Evolutionary conservation across 2,888 invertebrate genomes (phyloP), one percentile per base, ranked within the genome.

Genomic region (Galerucella pusilla): DNA sequence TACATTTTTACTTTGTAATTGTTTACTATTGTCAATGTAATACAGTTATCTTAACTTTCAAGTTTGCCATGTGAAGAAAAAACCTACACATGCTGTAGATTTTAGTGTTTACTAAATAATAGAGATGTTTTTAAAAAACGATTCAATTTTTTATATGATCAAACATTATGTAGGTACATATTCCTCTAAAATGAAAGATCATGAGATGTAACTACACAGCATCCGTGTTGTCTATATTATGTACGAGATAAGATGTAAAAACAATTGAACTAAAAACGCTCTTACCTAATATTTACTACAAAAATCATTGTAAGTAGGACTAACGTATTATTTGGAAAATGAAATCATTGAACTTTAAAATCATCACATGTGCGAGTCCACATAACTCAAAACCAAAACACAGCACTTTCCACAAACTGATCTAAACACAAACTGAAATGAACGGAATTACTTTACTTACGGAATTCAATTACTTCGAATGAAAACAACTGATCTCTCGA

Each of bases 331-430:
- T 80, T 80, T 68, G 66, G 70, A 78, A 81, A 80, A 75, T 77
- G 67, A 76, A 80, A 78, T 78, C 77, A 78, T 74, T 78, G 78
- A 80, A 80, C 78, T 79, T 81, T 77, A 75, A 80, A 77, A 79
- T 81, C 79, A 83, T 83, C 83, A 84, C 84, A 84, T 82, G 84
- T 83, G 83, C 82, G 82, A 82, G 80, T 80, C 79, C 80, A 78
- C 79, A 78, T 81, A 76, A 77, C 76, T 75, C 76, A 75, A 69
- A 77, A 78, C 72, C 69, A 77, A 76, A 79, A 80, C 81, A 76
- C 79, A 71, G 73, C 75, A 80, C 78, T 68, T 65, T 74, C 79
- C 77, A 75, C 76, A 76, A 66, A 78, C 79, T 79, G 79, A 79
- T 79, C 80, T 77, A 78, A 79, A 80, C 80, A 78, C 81, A 79